phyloP scores from a whole-genome alignment of 2,797 vertebrate species.

The Acipenser oxyrinchus region DNA sequence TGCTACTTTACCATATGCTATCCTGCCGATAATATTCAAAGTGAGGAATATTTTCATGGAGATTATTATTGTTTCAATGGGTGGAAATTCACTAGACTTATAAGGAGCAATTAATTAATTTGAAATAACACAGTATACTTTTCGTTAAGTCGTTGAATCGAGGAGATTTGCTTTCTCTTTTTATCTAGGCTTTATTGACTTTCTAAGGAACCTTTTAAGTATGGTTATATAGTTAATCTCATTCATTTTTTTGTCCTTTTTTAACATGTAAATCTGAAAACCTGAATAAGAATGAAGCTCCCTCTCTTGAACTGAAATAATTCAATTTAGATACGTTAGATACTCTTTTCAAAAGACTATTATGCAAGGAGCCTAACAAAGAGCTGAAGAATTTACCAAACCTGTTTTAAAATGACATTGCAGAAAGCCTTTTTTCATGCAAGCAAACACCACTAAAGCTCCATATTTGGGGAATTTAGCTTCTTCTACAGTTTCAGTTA shows the following conservation, averaged over 20 bases:
- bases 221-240: conserved; percentile 68
- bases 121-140: conserved; percentile 54
- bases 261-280: conserved; percentile 74
- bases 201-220: conserved; percentile 59
- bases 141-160: not conserved
- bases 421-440: conserved; percentile 69
- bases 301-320: conserved; percentile 61
- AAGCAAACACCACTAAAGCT: conserved; percentile 52
- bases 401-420: conserved; percentile 63
- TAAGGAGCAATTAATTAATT: conserved; percentile 47
- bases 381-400: conserved; percentile 60
- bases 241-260: conserved; percentile 67
- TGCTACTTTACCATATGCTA: conserved; percentile 90
- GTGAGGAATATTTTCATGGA: conserved; percentile 72
- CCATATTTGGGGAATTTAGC: conserved; percentile 48
- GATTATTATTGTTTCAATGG: conserved; percentile 57
- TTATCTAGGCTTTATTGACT: conserved; percentile 59
- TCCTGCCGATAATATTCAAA: conserved; percentile 77
- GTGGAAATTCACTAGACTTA: conserved; percentile 42
- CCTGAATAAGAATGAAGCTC: conserved; percentile 69
- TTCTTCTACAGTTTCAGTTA: conserved; percentile 31
- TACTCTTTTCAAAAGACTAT: conserved; percentile 57
- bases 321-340: conserved; percentile 59
- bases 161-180: conserved; percentile 31
- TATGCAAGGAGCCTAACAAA: conserved; percentile 58